These are phyloP conservation scores for Pleuronectes platessa DNA, from an alignment of 2,113 vertebrate species.

Conservation along the genomic window DNA sequence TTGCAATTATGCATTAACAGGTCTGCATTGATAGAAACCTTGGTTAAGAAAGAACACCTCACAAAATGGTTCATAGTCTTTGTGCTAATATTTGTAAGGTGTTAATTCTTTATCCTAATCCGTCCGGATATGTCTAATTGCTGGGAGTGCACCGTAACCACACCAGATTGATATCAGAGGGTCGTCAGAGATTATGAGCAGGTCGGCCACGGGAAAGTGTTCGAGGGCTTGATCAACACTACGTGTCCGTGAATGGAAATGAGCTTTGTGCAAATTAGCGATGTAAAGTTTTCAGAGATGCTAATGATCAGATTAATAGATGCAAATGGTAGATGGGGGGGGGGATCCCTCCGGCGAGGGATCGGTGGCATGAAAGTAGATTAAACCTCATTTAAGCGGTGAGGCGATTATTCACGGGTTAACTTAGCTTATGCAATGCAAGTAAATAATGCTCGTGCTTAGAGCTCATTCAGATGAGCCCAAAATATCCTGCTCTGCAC, in stretches of 20 bases:
- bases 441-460: conserved; percentile 60
- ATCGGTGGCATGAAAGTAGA: conserved; percentile 70
- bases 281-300: conserved; percentile 52
- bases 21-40: not conserved
- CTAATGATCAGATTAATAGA: conserved; percentile 76
- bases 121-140: not conserved
- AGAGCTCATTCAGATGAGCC: conserved; percentile 56
- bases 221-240: conserved; percentile 34
- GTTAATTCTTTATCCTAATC: not conserved
- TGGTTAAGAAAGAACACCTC: not conserved
- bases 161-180: conserved; percentile 2
- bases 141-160: conserved; percentile 1
- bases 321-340: conserved; percentile 38
- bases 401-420: conserved; percentile 71
- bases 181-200: conserved; percentile 15
- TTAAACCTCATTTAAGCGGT: conserved; percentile 67
- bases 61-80: not conserved
- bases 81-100: not conserved
- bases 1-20: not conserved
- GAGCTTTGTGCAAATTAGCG: conserved; percentile 67
- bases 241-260: conserved; percentile 48
- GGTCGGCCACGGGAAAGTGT: conserved; percentile 9
- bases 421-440: conserved; percentile 62
- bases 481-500: conserved; percentile 48
- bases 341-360: conserved; percentile 59